These are phyloP conservation scores for Oligia strigilis DNA, from an alignment of 2,888 invertebrate species.

Conservation along the genomic window DNA sequence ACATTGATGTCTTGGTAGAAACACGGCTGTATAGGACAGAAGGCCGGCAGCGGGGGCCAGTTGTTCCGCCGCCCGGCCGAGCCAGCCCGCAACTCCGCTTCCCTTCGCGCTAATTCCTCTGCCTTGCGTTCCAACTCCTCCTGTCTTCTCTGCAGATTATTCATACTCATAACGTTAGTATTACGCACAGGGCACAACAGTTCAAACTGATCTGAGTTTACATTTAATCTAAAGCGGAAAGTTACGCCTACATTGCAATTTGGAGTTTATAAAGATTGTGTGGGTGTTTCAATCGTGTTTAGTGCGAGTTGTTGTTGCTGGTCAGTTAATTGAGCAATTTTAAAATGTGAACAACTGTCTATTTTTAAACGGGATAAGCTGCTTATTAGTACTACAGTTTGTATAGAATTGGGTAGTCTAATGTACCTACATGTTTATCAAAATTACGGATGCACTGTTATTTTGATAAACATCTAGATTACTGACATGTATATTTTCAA, in stretches of 20 bases:
- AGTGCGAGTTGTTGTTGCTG: slow-evolving; percentile 14
- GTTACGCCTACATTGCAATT: slow-evolving; percentile 63
- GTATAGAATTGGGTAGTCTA: not conserved
- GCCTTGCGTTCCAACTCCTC: slow-evolving; percentile 98
- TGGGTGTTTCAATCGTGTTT: slow-evolving; percentile 50
- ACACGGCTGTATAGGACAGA: slow-evolving; percentile 98
- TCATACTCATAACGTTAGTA: slow-evolving; percentile 58
- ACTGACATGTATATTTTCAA: not conserved
- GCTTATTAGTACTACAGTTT: slow-evolving; percentile 1
- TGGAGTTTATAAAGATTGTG: slow-evolving; percentile 46
- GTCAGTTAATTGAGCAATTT: slow-evolving; percentile 53
- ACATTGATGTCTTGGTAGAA: slow-evolving; percentile 99
- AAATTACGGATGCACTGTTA: not conserved
- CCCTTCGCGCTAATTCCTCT: slow-evolving; percentile 96
- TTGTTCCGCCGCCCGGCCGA: slow-evolving; percentile 95
- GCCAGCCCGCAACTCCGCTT: slow-evolving; percentile 94
- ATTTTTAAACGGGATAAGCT: slow-evolving; percentile 46
- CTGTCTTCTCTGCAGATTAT: slow-evolving; percentile 93
- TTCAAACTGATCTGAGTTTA: slow-evolving; percentile 39
- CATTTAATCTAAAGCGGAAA: slow-evolving; percentile 64
- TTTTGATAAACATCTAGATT: not conserved
- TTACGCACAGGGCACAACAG: slow-evolving; percentile 17
- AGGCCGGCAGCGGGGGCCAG: slow-evolving; percentile 99
- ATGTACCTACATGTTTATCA: not conserved
- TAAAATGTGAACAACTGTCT: slow-evolving; percentile 30